phyloP scores from a whole-genome alignment of 2,888 invertebrate genomes.

The Dusona sp. region DNA sequence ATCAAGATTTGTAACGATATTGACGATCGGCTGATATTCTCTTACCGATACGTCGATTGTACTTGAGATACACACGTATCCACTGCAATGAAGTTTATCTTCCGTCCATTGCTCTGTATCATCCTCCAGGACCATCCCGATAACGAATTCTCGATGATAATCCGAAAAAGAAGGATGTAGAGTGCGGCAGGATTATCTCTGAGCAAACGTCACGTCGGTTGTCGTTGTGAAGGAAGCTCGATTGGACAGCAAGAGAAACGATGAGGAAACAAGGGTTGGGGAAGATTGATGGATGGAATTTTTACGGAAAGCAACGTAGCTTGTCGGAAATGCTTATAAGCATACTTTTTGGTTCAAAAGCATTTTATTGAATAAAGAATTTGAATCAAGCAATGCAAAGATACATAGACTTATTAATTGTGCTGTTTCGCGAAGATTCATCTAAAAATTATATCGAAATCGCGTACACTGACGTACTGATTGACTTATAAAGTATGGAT shows the following conservation, averaged over 20 bases:
- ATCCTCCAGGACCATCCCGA: constrained; percentile 24
- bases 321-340: neutral
- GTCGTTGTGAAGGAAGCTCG: constrained; percentile 31
- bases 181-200: constrained; percentile 35
- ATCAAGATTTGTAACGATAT: constrained; percentile 52
- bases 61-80: constrained; percentile 12
- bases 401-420: neutral
- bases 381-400: neutral
- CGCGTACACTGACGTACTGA: too few relatives aligned
- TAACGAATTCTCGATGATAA: constrained; percentile 61
- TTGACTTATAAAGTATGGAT: too few relatives aligned
- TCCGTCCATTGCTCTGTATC: neutral
- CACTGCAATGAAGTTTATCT: constrained; percentile 8
- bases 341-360: neutral
- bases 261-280: neutral
- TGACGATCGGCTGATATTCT: constrained; percentile 31
- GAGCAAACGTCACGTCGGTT: constrained; percentile 19
- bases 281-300: constrained; percentile 56
- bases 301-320: constrained; percentile 1
- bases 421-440: neutral
- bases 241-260: constrained; percentile 26
- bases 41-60: constrained; percentile 46
- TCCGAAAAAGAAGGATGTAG: constrained; percentile 28
- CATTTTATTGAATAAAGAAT: neutral
- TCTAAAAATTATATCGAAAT: too few relatives aligned